Evolutionary conservation across 1,140 invertebrate species (phyloP), one percentile per base, ranked within the genome.

Genomic region (Papilio dardanus): DNA sequence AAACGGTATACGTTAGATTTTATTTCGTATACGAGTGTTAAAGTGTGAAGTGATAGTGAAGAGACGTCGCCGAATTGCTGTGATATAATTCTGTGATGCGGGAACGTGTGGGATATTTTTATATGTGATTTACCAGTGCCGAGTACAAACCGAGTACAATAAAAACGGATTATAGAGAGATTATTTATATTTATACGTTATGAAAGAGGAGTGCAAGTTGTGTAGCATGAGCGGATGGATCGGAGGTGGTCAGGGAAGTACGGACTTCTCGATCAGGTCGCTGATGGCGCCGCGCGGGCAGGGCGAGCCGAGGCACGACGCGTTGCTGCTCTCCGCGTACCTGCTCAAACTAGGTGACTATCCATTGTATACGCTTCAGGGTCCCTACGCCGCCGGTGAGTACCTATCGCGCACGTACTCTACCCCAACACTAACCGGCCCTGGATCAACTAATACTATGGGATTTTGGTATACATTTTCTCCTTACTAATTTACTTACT

Each of bases 341-440:
- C 88, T 93, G 84, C 91, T 93, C 83, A 94, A 93, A 92, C 81
- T 93, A 94, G 93, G 93, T 94, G 90, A 92, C 79, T 92, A 93
- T 93, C 86, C 87, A 81, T 90, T 93, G 85, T 90, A 93, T 93
- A 87, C 89, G 89, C 90, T 93, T 88, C 87, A 89, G 83, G 86
- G 92, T 88, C 83, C 86, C 86, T 85, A 90, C 91, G 83, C 79
- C 82, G 75, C 84, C 83, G 90, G 91, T 93, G 87, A 93, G 91
- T 93, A n/a, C n/a, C n/a, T n/a, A 93, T 89, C 86, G 87, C 85
- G 88, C 86, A 88, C 85, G 58, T 81, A 77, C 82, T 71, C 75
- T 65, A 81, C 79, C 83, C 79, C 28, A 50, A 58, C 42, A 76
- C 42, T 81, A 84, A 76, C 58, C 77, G 77, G 62, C 76, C 71